phyloP scores from a whole-genome alignment of 2,888 invertebrate genomes.

The Congeria kusceri region DNA sequence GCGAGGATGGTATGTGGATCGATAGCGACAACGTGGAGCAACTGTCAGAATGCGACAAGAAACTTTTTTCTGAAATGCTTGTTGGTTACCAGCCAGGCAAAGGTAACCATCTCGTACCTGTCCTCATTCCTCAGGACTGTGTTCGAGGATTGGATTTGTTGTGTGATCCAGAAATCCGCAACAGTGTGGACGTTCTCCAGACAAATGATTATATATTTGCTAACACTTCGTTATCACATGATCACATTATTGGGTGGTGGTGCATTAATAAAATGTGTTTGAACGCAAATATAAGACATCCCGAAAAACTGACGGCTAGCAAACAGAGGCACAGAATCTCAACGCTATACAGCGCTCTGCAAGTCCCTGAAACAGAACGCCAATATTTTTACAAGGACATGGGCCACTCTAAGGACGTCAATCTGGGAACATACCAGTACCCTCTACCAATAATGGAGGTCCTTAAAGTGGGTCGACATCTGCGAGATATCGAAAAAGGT shows the following conservation, averaged over 20 bases:
- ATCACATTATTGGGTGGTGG: constrained; percentile 33
- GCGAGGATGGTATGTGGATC: constrained; percentile 36
- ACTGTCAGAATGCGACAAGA: constrained; percentile 5
- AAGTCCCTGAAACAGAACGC: constrained; percentile 31
- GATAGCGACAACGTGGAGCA: constrained; percentile 5
- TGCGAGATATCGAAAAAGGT: constrained; percentile 31
- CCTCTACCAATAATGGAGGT: constrained; percentile 35
- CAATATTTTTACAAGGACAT: constrained; percentile 46
- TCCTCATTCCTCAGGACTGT: constrained; percentile 39
- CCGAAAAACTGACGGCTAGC: constrained; percentile 25
- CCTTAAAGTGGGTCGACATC: constrained; percentile 31
- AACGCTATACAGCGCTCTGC: constrained; percentile 36
- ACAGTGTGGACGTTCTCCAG: constrained; percentile 16
- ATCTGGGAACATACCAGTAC: constrained; percentile 37
- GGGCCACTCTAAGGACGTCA: constrained; percentile 45
- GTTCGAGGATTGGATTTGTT: constrained; percentile 24
- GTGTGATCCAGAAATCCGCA: constrained; percentile 10
- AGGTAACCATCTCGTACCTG: constrained; percentile 33
- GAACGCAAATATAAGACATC: constrained; percentile 10
- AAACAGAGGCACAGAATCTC: constrained; percentile 39
- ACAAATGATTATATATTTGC: constrained; percentile 34
- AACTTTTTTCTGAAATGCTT: neutral
- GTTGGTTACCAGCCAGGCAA: constrained; percentile 22
- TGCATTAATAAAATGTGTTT: constrained; percentile 15
- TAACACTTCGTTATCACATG: constrained; percentile 7